Conservation (phyloP, 2,113 vertebrate species). For the Coryphaenoides rupestris region DNA sequence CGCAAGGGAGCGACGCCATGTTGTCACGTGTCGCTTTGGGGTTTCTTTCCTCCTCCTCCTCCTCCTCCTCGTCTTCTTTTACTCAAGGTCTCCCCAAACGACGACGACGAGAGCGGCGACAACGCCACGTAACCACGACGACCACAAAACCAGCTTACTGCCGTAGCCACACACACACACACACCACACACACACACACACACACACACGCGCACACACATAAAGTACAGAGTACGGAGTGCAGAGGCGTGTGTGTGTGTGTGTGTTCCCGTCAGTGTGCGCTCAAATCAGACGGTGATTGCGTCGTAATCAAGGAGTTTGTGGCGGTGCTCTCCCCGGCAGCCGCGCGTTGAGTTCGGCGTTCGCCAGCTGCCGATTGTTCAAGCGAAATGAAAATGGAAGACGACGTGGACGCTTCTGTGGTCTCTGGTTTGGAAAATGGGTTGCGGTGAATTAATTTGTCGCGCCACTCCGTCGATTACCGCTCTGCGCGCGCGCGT, state of each 20-base stretch:
- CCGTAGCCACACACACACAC: background rate
- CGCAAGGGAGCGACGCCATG: conserved; percentile 23
- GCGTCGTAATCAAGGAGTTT: conserved; percentile 44
- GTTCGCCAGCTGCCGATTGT: conserved; percentile 41
- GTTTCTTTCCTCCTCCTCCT: conserved; percentile 13
- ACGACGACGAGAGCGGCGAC: background rate
- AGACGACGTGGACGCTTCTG: conserved; percentile 1
- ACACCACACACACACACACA: background rate
- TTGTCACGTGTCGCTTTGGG: conserved; percentile 2
- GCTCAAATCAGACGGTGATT: conserved; percentile 44
- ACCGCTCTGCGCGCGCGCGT: too few relatives aligned
- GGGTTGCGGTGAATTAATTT: conserved; percentile 35
- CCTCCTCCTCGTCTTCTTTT: conserved; percentile 32
- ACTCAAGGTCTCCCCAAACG: conserved; percentile 12
- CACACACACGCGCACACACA: too few relatives aligned
- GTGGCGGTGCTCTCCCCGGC: conserved; percentile 36
- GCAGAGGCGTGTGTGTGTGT: too few relatives aligned
- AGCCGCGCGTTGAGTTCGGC: conserved; percentile 39
- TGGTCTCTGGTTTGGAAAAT: conserved; percentile 21
- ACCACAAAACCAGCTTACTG: too few relatives aligned
- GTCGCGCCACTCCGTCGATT: conserved; percentile 1
- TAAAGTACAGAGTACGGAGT: too few relatives aligned
- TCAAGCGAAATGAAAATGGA: conserved; percentile 29
- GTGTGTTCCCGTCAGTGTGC: too few relatives aligned
- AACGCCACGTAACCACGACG: background rate